Conservation (phyloP, 2,888 invertebrate genomes). For the Napeogenes sylphis region DNA sequence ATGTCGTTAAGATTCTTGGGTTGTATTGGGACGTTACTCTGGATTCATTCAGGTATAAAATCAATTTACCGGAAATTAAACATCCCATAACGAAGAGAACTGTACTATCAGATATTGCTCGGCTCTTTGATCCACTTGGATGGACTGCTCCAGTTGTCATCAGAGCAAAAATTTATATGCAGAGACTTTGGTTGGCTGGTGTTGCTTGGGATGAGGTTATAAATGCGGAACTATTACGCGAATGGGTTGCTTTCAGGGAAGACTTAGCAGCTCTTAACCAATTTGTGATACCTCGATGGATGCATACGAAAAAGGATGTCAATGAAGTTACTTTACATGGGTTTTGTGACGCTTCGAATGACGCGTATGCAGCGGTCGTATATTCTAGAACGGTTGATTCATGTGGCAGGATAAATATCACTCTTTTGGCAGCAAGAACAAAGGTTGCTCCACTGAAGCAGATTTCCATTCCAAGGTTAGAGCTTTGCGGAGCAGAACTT, state of each 20-base stretch:
- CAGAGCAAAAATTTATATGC: too few relatives aligned
- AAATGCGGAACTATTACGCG: conserved; percentile 6
- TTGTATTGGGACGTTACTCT: too few relatives aligned
- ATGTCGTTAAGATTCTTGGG: too few relatives aligned
- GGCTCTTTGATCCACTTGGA: too few relatives aligned
- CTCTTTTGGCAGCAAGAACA: conserved; percentile 20
- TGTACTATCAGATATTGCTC: too few relatives aligned
- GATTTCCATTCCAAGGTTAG: conserved; percentile 24
- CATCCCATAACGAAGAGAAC: too few relatives aligned
- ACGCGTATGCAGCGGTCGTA: not conserved
- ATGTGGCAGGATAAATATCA: not conserved
- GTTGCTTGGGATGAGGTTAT: conserved; percentile 22
- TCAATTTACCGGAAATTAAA: too few relatives aligned
- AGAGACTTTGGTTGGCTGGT: conserved; percentile 19
- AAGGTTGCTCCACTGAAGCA: conserved; percentile 25
- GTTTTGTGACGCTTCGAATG: conserved; percentile 3
- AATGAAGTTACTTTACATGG: not conserved
- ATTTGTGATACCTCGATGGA: conserved; percentile 17
- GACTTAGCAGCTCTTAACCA: conserved; percentile 4
- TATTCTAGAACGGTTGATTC: not conserved
- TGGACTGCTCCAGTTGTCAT: too few relatives aligned
- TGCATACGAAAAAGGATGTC: not conserved
- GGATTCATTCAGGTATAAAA: too few relatives aligned
- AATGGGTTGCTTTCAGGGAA: conserved; percentile 11
- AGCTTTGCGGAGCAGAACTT: conserved; percentile 21